phyloP scores from a whole-genome alignment of 2,888 invertebrate species.

The Ctena decussata region DNA sequence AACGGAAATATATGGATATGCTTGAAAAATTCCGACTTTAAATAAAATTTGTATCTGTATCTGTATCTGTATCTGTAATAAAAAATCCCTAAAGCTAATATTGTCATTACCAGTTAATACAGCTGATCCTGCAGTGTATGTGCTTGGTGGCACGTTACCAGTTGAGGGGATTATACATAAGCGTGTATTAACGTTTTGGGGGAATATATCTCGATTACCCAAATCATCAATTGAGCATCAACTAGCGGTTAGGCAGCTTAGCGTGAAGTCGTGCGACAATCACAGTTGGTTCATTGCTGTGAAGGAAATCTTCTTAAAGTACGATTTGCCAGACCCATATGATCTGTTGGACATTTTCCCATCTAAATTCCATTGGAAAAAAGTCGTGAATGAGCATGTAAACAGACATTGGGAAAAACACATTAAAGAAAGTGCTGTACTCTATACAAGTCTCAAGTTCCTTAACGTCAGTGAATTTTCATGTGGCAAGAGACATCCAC shows the following conservation, averaged over 20 bases:
- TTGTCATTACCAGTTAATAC: background rate
- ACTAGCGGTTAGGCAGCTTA: background rate
- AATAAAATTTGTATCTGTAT: no score
- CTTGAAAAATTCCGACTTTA: background rate
- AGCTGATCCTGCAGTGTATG: conserved; percentile 8
- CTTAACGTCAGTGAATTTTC: background rate
- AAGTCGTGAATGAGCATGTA: background rate
- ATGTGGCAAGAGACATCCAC: background rate
- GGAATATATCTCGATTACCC: background rate
- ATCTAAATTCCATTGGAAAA: background rate
- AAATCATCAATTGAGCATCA: background rate
- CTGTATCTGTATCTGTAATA: no score
- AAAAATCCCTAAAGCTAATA: background rate
- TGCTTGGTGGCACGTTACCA: background rate
- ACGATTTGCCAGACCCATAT: background rate
- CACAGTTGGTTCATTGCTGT: background rate
- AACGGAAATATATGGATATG: background rate
- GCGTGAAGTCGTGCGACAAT: background rate
- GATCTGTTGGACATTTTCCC: background rate
- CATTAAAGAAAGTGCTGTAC: background rate
- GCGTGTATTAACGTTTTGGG: background rate
- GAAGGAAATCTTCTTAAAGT: background rate
- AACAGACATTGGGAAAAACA: background rate
- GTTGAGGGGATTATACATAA: background rate
- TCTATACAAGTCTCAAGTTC: background rate